Base-by-base conservation (phyloP, 1,140 invertebrate genomes). In the Eufriesea mexicana region DNA sequence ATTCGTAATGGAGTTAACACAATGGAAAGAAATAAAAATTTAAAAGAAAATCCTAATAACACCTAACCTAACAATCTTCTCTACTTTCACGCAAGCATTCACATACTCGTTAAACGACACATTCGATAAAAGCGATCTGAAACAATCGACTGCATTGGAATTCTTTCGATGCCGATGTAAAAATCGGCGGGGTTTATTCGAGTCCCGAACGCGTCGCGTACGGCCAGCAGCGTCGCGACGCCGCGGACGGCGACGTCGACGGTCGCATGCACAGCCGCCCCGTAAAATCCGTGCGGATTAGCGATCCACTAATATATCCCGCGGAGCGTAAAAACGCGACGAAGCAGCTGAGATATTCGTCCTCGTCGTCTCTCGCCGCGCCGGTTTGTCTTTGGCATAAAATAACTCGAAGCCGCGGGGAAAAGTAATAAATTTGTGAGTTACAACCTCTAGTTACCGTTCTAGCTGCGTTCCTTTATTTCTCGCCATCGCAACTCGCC, bases 201-300 rank as follows among this genome's bases (percentile, higher is more conserved):
- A 49, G 59, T 70, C 35, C 35, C 35, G 35, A 35, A 35, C 35
- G 35, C 35, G 35, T 35, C 35, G 35, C 35, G 35, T 35, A 35
- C 35, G 35, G 1, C 35, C 54, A 57, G 45, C 35, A 71, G 25
- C 28, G 51, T 28, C 67, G 42, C 47, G 47, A 16, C n/a, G 16
- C 14, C 70, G 18, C 61, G 66, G 57, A 45, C 71, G 75, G 10
- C 75, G 28, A 51, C 85, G 55, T 79, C 84, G 70, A 67, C 75
- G 67, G 57, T 89, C 73, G 87, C 82, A 76, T 89, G 87, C 89
- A 90, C 89, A 89, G 87, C 79, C 87, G 86, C 54, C 55, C 88
- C 89, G 90, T 92, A 93, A 93, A 93, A 92, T 93, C 93, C 91
- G 70, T 86, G 83, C 86, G 91, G 93, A 92, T 94, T 94, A 94